phyloP scores from a whole-genome alignment of 2,113 vertebrate species.

The Lepus timidus region DNA sequence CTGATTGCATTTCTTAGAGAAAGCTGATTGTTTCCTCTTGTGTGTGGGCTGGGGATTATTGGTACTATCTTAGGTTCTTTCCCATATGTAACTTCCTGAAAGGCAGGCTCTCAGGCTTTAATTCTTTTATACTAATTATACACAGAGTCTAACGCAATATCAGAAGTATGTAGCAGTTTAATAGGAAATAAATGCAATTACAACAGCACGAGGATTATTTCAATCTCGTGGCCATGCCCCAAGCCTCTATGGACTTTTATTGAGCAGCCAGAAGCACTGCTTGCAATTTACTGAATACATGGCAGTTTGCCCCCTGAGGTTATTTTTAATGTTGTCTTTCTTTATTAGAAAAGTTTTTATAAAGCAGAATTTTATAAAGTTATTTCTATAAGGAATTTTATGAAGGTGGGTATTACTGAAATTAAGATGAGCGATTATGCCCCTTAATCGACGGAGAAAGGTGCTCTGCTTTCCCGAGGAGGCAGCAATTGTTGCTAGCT shows the following conservation, averaged over 20 bases:
- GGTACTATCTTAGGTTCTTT: not conserved
- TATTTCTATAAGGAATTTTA: not conserved
- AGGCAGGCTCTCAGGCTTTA: conserved; percentile 16
- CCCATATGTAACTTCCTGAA: not conserved
- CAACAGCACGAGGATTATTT: conserved; percentile 4
- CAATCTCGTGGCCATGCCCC: not conserved
- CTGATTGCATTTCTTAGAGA: not conserved
- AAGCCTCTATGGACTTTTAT: conserved; percentile 19
- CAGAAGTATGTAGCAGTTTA: conserved; percentile 39
- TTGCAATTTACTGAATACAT: not conserved
- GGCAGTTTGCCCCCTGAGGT: not conserved
- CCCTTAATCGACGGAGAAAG: conserved; percentile 70
- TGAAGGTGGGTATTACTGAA: conserved; percentile 59
- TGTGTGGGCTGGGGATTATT: not conserved
- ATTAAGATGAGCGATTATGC: conserved; percentile 78
- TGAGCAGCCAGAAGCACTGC: not conserved
- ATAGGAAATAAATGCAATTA: conserved; percentile 68
- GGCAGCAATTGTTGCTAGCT: conserved; percentile 62
- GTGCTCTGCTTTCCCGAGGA: conserved; percentile 67
- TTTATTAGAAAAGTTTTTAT: conserved; percentile 53
- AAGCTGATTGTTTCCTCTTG: not conserved
- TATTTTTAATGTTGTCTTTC: conserved; percentile 52
- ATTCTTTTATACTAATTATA: conserved; percentile 63
- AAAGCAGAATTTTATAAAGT: conserved; percentile 38
- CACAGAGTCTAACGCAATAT: not conserved